Base-by-base conservation (phyloP, 1,140 invertebrate species). In the Aphaenogaster ashmeadi region DNA sequence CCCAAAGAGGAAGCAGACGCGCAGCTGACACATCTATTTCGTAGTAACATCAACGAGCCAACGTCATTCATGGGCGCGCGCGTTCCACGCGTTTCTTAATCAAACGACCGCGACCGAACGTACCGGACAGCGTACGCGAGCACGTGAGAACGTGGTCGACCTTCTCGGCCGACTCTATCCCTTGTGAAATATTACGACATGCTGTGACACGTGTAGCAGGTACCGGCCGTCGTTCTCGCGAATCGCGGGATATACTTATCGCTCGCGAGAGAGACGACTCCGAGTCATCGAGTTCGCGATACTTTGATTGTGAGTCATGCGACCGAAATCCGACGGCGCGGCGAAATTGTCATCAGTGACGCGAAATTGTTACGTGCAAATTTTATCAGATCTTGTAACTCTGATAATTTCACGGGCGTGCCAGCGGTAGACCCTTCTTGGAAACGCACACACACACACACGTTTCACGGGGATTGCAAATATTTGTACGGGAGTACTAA, bases 21-120 rank as follows among this genome's bases (percentile, higher is more conserved):
- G 75, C 60, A 69, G 27, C 41, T 56, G 54, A 56, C 74, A 64
- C 56, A 85, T 89, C 69, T 75, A 41, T 21, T 89, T 80, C 80
- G 47, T 36, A 21, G 56, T 69, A 62, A 78, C 47, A 47, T 80
- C 56, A 86, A 80, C 67, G 60, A 74, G 38, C 21, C 27, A 60
- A 79, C 44, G 54, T 85, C 72, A 84, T 9, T 72, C 3, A 58
- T 21, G 8, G 41, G 21, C 58, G 5, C 58, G 3, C 21, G 21
- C 77, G 74, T 44, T 52, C 58, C 62, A 13, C 41, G 21, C 21
- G 27, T 27, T 69, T 58, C 38, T 78, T 64, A 58, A 58, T 8
- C 38, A 9, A 58, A 36, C 15, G 6, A 9, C 27, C 21, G 41
- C 18, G 11, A 50, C 41, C 71, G 50, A 72, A 52, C 27, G 7